phyloP scores from a whole-genome alignment of 1,140 invertebrate genomes.

The Saccostrea cuccullata region DNA sequence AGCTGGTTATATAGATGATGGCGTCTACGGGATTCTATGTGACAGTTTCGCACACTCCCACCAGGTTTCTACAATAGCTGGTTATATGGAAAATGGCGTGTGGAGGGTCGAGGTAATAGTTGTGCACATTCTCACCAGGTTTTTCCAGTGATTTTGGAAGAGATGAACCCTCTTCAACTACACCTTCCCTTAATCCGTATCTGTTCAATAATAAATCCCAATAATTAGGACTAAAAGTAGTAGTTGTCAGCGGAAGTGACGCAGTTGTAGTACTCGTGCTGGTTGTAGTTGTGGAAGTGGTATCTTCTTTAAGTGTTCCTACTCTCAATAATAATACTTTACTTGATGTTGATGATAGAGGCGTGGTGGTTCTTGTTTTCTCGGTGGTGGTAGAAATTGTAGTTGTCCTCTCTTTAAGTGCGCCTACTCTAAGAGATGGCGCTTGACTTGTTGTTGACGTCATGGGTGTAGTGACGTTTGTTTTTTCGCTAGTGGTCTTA shows the following conservation, averaged over 20 bases:
- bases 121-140: conserved; percentile 24
- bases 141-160: background rate
- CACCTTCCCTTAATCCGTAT: background rate
- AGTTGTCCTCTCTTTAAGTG: background rate
- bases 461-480: too few species aligned
- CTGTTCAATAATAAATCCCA: conserved; percentile 6
- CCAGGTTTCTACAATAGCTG: background rate
- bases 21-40: background rate
- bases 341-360: background rate
- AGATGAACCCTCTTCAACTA: background rate
- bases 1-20: too few species aligned
- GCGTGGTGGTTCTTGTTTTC: background rate
- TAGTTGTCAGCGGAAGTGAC: background rate
- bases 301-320: background rate
- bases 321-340: too few species aligned
- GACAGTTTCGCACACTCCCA: background rate
- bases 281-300: background rate
- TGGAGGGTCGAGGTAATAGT: background rate
- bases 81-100: background rate
- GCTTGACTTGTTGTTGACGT: too few species aligned
- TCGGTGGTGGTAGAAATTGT: background rate
- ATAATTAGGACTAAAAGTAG: background rate
- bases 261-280: background rate
- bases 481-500: too few species aligned
- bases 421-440: background rate